Percentiles rank a stretch among this genome's conserved stretches.
These are phyloP conservation scores for Coregonus clupeaformis DNA, from an alignment of 2,113 vertebrate genomes.

Conservation along the genomic window DNA sequence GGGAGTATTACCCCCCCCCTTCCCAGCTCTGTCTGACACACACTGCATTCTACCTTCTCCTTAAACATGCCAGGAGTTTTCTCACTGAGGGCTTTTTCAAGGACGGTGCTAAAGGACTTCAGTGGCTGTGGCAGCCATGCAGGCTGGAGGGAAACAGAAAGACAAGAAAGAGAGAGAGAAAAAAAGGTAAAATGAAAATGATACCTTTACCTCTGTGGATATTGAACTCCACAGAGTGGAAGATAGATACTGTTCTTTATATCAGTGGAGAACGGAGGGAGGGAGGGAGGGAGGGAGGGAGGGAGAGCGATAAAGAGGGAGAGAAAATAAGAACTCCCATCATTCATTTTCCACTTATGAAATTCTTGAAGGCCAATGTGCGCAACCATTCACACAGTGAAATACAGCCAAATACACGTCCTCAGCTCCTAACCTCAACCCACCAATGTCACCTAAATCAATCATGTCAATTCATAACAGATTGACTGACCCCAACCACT, in stretches of 20 bases:
- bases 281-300: constrained; percentile 12
- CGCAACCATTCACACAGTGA: no score
- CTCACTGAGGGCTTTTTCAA: constrained; percentile 97
- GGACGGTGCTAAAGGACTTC: constrained; percentile 98
- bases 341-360: background rate
- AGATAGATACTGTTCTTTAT: constrained; percentile 62
- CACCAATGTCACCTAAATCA: no score
- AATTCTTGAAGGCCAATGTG: background rate
- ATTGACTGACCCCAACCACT: constrained; percentile 18
- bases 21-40: constrained; percentile 88
- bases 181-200: constrained; percentile 54
- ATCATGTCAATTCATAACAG: background rate
- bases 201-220: constrained; percentile 71
- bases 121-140: constrained; percentile 86
- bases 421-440: no score
- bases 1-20: constrained; percentile 71
- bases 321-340: background rate
- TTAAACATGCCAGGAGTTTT: constrained; percentile 97
- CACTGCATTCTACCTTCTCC: constrained; percentile 95
- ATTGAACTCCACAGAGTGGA: constrained; percentile 60
- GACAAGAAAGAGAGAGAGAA: constrained; percentile 60
- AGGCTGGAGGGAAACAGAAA: constrained; percentile 83
- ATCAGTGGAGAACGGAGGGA: constrained; percentile 25
- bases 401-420: background rate
- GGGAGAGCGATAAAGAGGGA: background rate